A percentile compares a stretch with the other conserved stretches of the same genome.
phyloP scores from a whole-genome alignment of 1,140 invertebrate genomes.

The Penaeus vannamei region DNA sequence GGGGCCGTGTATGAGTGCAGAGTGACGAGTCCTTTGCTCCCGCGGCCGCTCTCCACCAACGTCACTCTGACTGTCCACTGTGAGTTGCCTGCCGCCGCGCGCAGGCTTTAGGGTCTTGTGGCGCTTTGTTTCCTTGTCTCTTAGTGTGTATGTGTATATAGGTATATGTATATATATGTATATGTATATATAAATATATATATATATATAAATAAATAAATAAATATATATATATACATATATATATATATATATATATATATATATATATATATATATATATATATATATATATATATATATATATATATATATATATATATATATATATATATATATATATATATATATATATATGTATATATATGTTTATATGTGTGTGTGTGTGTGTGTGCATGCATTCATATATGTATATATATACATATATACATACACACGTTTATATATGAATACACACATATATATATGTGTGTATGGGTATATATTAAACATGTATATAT shows the following conservation, averaged over 20 bases:
- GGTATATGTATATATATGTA: too few species aligned
- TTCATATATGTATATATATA: conserved; percentile 10
- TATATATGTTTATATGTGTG: background rate
- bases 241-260: background rate
- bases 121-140: too few species aligned
- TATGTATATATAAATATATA: too few species aligned
- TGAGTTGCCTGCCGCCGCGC: background rate
- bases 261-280: background rate
- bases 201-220: too few species aligned
- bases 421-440: background rate
- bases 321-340: background rate
- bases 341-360: background rate
- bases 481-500: conserved; percentile 15
- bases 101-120: background rate
- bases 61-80: conserved; percentile 21
- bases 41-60: background rate
- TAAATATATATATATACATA: too few species aligned
- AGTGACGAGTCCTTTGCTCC: background rate
- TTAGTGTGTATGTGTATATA: too few species aligned
- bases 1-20: conserved; percentile 24
- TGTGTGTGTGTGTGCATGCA: background rate
- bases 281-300: background rate
- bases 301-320: background rate
- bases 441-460: background rate
- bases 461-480: background rate